Conservation (phyloP, 2,113 vertebrate genomes). For the Tursiops truncatus region DNA sequence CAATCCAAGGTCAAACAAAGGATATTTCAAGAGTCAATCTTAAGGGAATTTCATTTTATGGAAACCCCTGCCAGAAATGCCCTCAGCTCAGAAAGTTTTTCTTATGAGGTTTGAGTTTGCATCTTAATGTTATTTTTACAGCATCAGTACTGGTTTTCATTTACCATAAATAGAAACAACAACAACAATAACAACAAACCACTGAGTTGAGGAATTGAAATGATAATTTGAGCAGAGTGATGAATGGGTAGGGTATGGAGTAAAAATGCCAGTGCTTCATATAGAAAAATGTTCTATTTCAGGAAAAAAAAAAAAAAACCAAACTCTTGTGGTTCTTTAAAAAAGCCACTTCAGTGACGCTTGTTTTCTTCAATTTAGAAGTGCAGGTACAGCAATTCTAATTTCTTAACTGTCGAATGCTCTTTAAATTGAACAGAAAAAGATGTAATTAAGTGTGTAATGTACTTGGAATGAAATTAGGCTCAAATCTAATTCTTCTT, state of each 20-base stretch:
- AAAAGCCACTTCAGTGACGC: neutral
- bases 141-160: constrained; percentile 41
- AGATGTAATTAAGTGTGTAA: neutral
- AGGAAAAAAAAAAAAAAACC: neutral
- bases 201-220: constrained; percentile 51
- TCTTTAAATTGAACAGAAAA: constrained; percentile 26
- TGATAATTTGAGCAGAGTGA: constrained; percentile 42
- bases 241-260: constrained; percentile 20
- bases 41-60: neutral
- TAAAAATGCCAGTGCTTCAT: constrained; percentile 42
- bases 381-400: neutral
- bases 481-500: constrained; percentile 29
- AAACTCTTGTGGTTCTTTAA: neutral
- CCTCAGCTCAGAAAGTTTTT: constrained; percentile 4
- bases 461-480: constrained; percentile 53
- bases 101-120: constrained; percentile 20
- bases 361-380: constrained; percentile 16
- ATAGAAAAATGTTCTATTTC: constrained; percentile 56
- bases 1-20: neutral
- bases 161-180: constrained; percentile 40
- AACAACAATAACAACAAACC: neutral
- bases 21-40: constrained; percentile 2
- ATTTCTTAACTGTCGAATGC: constrained; percentile 25
- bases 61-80: constrained; percentile 35
- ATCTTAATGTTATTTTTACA: constrained; percentile 61